These are phyloP conservation scores for Perca fluviatilis DNA, from an alignment of 2,113 vertebrate species.

Conservation along the genomic window DNA sequence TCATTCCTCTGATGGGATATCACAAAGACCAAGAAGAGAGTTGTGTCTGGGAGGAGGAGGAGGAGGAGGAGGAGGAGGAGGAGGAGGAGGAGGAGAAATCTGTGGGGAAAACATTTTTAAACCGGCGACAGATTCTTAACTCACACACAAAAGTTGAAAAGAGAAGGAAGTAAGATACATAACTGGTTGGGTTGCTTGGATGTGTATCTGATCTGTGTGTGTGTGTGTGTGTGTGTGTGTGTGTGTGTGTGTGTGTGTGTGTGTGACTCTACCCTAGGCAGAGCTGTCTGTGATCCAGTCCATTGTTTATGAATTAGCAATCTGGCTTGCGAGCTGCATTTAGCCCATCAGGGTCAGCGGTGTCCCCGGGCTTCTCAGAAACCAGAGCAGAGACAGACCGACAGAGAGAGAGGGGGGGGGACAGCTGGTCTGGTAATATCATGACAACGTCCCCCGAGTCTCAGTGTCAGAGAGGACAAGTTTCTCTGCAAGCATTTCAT, in stretches of 20 bases:
- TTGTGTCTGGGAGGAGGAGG: neutral
- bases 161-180: too few species aligned
- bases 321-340: slow-evolving; percentile 65
- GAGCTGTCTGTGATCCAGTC: slow-evolving; percentile 52
- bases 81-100: neutral
- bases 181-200: too few species aligned
- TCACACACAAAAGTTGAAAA: too few species aligned
- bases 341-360: slow-evolving; percentile 57
- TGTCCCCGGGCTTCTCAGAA: slow-evolving; percentile 72
- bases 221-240: slow-evolving; percentile 26
- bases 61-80: neutral
- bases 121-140: neutral
- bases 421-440: slow-evolving; percentile 72
- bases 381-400: slow-evolving; percentile 8
- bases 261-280: slow-evolving; percentile 8
- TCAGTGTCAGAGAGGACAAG: neutral
- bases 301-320: slow-evolving; percentile 71
- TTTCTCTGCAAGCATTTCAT: neutral
- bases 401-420: neutral
- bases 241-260: slow-evolving; percentile 14
- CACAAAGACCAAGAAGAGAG: neutral
- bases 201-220: neutral
- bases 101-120: neutral
- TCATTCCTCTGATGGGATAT: neutral
- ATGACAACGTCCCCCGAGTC: neutral